Conservation (phyloP, 2,113 vertebrate species). For the Vulpes vulpes region DNA sequence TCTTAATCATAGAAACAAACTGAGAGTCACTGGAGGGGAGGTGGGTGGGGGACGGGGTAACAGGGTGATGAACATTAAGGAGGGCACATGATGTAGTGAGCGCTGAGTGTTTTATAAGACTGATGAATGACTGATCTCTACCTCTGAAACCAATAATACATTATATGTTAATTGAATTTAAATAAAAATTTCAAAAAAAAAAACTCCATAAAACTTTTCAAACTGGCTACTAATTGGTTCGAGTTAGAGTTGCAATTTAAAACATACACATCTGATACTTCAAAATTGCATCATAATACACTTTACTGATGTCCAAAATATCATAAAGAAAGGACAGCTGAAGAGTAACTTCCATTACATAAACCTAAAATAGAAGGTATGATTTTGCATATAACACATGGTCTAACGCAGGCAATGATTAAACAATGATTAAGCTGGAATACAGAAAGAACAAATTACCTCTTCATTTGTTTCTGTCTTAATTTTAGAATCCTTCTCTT, state of each 20-base stretch:
- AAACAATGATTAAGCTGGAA: not conserved
- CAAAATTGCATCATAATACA: not conserved
- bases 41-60: too few species aligned
- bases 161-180: too few species aligned
- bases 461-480: constrained; percentile 94
- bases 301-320: constrained; percentile 1
- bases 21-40: too few species aligned
- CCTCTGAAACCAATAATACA: too few species aligned
- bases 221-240: not conserved
- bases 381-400: not conserved
- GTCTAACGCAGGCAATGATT: not conserved
- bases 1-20: too few species aligned
- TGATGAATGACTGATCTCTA: too few species aligned
- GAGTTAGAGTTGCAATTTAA: not conserved
- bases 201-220: constrained; percentile 5
- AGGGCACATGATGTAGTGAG: too few species aligned
- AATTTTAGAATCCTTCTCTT: constrained; percentile 94
- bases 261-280: not conserved
- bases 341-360: constrained; percentile 16
- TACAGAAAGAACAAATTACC: constrained; percentile 82
- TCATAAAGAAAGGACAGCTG: not conserved
- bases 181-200: not conserved
- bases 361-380: not conserved
- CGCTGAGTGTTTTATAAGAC: too few species aligned
- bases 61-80: too few species aligned